Percentiles rank a stretch among this genome's conserved stretches.
phyloP scores from a whole-genome alignment of 2,797 vertebrate genomes.

The Smutsia gigantea region DNA sequence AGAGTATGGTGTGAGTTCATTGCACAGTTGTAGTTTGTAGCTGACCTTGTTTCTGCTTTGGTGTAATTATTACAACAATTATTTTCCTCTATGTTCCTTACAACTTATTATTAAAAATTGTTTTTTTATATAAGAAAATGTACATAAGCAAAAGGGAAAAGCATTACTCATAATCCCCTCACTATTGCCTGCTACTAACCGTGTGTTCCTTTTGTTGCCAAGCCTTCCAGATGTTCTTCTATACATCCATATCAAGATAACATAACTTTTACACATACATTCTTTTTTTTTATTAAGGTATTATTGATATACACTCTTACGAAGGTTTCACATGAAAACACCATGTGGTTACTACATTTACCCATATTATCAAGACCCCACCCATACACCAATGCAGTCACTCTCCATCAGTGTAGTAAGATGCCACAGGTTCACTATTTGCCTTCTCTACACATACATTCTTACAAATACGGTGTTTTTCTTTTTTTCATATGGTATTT shows the following conservation, averaged over 20 bases:
- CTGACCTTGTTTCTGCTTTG: not conserved
- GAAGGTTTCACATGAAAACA: not conserved
- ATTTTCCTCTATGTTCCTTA: not conserved
- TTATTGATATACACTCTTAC: too few species aligned
- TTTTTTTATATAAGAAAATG: not conserved
- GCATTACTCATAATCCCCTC: not conserved
- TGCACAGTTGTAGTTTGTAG: not conserved
- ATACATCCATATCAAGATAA: not conserved
- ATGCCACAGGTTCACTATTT: too few species aligned
- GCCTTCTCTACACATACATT: too few species aligned
- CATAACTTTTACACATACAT: not conserved
- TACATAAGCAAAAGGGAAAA: not conserved
- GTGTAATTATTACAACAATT: not conserved
- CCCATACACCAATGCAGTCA: too few species aligned
- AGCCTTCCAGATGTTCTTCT: not conserved
- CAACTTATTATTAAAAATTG: not conserved
- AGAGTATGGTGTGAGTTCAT: not conserved
- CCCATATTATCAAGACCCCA: too few species aligned
- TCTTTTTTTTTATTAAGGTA: not conserved
- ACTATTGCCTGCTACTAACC: not conserved
- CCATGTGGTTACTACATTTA: not conserved
- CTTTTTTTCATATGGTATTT: conserved; percentile 14
- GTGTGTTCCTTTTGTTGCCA: not conserved
- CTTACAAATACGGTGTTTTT: not conserved
- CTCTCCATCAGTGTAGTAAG: too few species aligned